These are phyloP conservation scores for Pantherophis guttatus DNA, from an alignment of 2,113 vertebrate species.

Conservation along the genomic window DNA sequence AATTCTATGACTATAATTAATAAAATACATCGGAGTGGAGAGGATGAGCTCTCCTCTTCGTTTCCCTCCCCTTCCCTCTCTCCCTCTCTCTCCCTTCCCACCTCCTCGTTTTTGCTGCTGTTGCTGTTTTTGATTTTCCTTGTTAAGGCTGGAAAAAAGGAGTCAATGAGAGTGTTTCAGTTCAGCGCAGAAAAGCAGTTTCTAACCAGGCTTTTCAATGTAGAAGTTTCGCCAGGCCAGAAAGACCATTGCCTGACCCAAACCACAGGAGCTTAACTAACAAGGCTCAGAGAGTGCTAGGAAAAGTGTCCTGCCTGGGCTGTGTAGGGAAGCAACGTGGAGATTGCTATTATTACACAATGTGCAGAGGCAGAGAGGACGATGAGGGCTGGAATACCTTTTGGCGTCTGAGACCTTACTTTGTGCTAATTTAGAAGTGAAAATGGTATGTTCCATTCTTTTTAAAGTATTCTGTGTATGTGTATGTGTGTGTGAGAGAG, in stretches of 20 bases:
- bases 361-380: constrained; percentile 38
- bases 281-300: constrained; percentile 59
- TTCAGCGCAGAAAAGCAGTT: constrained; percentile 66
- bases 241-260: constrained; percentile 66
- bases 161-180: constrained; percentile 66
- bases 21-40: constrained; percentile 38
- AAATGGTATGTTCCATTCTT: constrained; percentile 64
- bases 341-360: constrained; percentile 58
- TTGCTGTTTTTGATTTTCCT: constrained; percentile 74
- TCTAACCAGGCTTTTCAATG: constrained; percentile 63
- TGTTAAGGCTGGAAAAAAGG: constrained; percentile 44
- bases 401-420: constrained; percentile 45
- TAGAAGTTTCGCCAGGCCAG: constrained; percentile 64
- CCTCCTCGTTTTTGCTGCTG: constrained; percentile 26
- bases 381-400: constrained; percentile 44
- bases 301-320: constrained; percentile 57
- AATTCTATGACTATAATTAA: constrained; percentile 41
- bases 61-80: constrained; percentile 43
- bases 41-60: constrained; percentile 56
- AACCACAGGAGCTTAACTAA: constrained; percentile 65
- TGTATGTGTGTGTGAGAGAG: not conserved
- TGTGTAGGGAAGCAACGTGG: constrained; percentile 47
- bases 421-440: constrained; percentile 55
- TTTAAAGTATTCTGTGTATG: constrained; percentile 25
- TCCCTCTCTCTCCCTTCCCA: constrained; percentile 4